Evolutionary conservation across 1,140 invertebrate genomes (phyloP).

Genomic region (Nephila pilipes): DNA sequence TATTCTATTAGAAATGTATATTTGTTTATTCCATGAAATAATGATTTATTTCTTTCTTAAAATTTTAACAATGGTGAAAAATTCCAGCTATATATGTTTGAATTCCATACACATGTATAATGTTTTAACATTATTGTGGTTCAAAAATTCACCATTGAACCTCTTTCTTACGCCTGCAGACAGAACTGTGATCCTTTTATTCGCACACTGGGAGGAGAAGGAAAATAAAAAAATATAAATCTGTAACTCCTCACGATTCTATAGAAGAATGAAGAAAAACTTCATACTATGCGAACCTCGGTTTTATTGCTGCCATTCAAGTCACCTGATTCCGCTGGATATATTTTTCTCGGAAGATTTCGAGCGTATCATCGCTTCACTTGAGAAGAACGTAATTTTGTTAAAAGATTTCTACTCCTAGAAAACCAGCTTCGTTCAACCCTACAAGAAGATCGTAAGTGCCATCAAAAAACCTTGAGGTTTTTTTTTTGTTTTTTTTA

Average conservation of each 20-base stretch:
- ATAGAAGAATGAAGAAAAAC: neutral
- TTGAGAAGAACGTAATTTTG: conserved; percentile 39
- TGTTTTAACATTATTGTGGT: too few species aligned
- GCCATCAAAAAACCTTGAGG: neutral
- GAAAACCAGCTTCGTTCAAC: neutral
- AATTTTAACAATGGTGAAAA: too few species aligned
- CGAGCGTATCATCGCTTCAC: conserved; percentile 6
- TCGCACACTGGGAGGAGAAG: neutral
- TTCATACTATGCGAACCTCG: neutral
- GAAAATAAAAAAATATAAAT: too few species aligned
- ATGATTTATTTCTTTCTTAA: too few species aligned
- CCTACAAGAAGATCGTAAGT: neutral
- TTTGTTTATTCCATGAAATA: too few species aligned
- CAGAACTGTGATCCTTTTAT: neutral
- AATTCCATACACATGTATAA: too few species aligned
- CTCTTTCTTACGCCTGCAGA: neutral
- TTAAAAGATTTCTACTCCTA: neutral
- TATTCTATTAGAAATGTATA: too few species aligned
- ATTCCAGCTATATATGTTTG: too few species aligned
- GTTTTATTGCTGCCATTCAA: conserved; percentile 24
- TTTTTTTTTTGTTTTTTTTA: neutral
- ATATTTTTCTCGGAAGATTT: neutral
- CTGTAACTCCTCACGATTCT: neutral
- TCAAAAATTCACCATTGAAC: too few species aligned
- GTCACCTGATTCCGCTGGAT: neutral